A percentile compares a stretch with the other conserved stretches of the same genome.
phyloP scores from a whole-genome alignment of 2,797 vertebrate genomes.

The Iguana delicatissima region DNA sequence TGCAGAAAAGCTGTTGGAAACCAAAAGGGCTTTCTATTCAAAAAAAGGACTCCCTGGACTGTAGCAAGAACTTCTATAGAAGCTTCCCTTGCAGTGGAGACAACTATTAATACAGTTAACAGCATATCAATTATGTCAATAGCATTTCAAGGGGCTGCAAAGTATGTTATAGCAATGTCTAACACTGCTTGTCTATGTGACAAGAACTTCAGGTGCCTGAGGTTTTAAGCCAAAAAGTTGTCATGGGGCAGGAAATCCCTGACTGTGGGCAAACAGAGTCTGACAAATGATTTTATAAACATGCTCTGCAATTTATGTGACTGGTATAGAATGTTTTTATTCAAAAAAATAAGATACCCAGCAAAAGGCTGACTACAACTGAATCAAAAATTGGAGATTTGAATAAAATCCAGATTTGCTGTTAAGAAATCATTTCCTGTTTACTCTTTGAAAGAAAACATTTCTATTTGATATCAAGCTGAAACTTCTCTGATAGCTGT shows the following conservation, averaged over 20 bases:
- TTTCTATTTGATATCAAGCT: neutral
- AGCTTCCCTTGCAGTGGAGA: neutral
- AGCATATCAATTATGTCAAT: neutral
- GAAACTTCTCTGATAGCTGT: neutral
- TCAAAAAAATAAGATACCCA: neutral
- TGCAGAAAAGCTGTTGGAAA: neutral
- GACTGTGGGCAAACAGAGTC: neutral
- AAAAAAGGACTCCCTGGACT: neutral
- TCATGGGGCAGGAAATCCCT: neutral
- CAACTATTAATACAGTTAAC: neutral
- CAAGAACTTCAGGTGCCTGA: neutral
- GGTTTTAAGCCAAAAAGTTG: neutral
- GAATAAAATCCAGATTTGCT: neutral
- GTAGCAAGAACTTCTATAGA: neutral
- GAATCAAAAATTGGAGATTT: neutral
- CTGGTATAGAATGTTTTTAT: neutral
- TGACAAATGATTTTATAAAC: neutral
- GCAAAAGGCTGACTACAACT: neutral
- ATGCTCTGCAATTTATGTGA: neutral
- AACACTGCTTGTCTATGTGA: neutral
- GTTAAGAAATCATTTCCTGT: neutral
- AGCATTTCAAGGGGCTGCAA: neutral
- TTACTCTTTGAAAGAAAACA: neutral
- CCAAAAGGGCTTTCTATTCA: neutral
- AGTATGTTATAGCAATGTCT: neutral